Evolutionary conservation across 1,140 invertebrate species (phyloP).

Genomic region (Solenopsis fugax): DNA sequence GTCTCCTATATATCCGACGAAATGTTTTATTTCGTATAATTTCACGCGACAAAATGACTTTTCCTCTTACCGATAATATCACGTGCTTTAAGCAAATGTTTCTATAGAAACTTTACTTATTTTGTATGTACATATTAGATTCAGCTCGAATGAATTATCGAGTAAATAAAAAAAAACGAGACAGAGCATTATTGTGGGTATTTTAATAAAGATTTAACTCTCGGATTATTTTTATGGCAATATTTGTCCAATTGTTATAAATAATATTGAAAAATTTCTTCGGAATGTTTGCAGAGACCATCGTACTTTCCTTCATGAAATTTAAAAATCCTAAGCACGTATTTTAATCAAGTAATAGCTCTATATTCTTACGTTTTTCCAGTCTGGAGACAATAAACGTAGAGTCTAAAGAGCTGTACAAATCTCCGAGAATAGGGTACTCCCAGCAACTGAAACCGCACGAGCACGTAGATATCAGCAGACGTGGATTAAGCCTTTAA

Average conservation of each 20-base stretch:
- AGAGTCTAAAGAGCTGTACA: conserved; percentile 7
- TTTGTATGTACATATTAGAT: not conserved
- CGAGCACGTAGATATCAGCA: conserved; percentile 19
- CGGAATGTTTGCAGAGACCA: not conserved
- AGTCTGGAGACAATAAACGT: not conserved
- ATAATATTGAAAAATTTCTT: not conserved
- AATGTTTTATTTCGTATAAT: conserved; percentile 49
- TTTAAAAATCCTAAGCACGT: not conserved
- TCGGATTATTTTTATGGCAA: not conserved
- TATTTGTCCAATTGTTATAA: not conserved
- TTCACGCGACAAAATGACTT: not conserved
- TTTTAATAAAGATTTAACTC: conserved; percentile 1
- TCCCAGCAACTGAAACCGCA: conserved; percentile 11
- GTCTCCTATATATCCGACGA: conserved; percentile 34
- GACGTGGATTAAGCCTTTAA: conserved; percentile 53
- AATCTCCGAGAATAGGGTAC: conserved; percentile 21
- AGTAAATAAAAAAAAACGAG: not conserved
- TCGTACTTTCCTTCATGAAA: not conserved
- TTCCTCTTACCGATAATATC: not conserved
- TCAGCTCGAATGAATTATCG: not conserved
- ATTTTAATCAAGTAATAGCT: not conserved
- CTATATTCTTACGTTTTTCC: not conserved
- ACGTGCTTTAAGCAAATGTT: not conserved
- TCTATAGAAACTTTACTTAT: not conserved
- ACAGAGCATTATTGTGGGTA: not conserved